Evolutionary conservation across 2,113 vertebrate species (phyloP), one percentile per base, ranked within the genome.

Genomic region (Cinclus cinclus): DNA sequence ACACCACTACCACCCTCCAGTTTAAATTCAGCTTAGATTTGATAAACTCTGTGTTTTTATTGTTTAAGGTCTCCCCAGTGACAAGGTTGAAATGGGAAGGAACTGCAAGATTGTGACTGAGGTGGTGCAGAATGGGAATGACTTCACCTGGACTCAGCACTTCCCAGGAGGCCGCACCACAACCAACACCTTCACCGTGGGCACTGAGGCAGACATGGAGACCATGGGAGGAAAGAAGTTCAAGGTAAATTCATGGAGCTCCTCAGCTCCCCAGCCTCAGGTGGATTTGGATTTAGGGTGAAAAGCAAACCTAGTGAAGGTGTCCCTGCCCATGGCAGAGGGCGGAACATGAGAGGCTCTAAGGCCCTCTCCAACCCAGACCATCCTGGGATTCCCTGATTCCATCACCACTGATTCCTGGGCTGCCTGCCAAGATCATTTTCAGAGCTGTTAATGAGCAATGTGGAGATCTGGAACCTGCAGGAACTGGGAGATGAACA

Each of bases 211-310:
- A 1, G 98, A 99, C 33, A 98, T 99, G 98, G 98, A 99, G 92
- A 99, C 98, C 79, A 96, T 99, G n/a, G 98, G 97, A n/a, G 99
- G 99, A 46, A 99, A 98, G 98, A 99, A 98, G 81, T 99, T 99
- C 97, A 99, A 99, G 98, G 99, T 99, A 94, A 98, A 97, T 41
- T 25, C 76, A 22, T 18, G n/a, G 68, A 76, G 33, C 39, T 33
- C 15, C 44, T 47, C 56, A 77, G 28, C 62, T 92, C 41, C 76
- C 22, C 31, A 74, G 33, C 77, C 39, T 64, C 19, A 20, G 15
- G 7, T 52, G 23, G 22, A 11, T 35, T 67, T 58, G 60, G 44
- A 25, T 69, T 73, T 20, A 5, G 42, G 16, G 33, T 33, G 17
- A n/a, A 88, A 80, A 80, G 59, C 25, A 60, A 46, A 49, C 18